These are phyloP conservation scores for Manis javanica DNA, from an alignment of 2,797 vertebrate species.

Conservation along the genomic window DNA sequence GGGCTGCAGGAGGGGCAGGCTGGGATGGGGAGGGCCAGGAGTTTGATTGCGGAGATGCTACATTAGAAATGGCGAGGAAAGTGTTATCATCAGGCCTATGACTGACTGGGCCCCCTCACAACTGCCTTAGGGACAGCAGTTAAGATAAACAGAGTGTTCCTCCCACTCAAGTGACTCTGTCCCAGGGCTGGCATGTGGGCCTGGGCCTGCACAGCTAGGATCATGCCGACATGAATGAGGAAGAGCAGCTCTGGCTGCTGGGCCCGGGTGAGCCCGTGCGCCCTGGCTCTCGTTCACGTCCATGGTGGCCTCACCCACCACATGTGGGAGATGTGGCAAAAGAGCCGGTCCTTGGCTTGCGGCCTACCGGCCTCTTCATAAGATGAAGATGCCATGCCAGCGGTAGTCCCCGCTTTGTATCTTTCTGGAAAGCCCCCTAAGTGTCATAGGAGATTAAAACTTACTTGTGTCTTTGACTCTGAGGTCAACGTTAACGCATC, in stretches of 20 bases:
- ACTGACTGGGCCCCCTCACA: not conserved
- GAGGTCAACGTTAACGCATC: not conserved
- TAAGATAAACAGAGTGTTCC: not conserved
- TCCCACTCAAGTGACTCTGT: not conserved
- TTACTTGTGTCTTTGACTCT: not conserved
- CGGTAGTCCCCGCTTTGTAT: not conserved
- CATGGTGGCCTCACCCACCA: not conserved
- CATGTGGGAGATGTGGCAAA: not conserved
- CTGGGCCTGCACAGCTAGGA: not conserved
- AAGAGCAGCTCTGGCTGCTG: not conserved
- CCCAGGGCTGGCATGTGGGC: not conserved
- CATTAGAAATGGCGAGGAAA: not conserved
- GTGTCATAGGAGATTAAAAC: not conserved
- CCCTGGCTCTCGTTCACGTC: not conserved
- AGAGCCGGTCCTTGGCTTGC: not conserved
- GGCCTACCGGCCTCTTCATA: not conserved
- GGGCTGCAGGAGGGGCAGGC: not conserved
- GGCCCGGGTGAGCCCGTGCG: not conserved
- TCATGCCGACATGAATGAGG: not conserved
- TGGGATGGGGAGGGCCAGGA: not conserved
- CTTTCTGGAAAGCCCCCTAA: not conserved
- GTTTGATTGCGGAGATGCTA: not conserved
- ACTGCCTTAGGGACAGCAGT: not conserved
- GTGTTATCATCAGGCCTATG: not conserved
- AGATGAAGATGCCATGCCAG: too few relatives aligned